Evolutionary conservation across 1,140 invertebrate genomes (phyloP), one percentile per base, ranked within the genome.

Genomic region (Mya arenaria): DNA sequence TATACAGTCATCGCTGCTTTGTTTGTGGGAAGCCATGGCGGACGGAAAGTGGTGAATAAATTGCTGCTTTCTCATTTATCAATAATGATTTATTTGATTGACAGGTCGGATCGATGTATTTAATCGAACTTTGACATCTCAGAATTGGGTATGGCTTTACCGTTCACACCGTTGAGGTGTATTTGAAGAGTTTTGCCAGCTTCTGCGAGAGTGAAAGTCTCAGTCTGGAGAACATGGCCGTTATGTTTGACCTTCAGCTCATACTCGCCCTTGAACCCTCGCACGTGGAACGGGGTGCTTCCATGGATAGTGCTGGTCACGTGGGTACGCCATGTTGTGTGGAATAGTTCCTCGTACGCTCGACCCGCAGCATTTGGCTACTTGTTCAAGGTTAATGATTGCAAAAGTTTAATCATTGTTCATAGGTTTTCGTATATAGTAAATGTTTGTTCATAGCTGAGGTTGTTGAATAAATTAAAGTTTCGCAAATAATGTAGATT

Each of bases 341-440:
- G 56, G 34, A 79, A 62, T 23, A 84, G 32, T 63, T 78, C 36
- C 36, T 78, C 37, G 58, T 77, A 84, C 8, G 66, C 58, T 17
- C 37, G 37, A 0, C 82, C 82, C 0, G 74, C 82, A 10, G 82
- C 82, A 60, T 79, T 78, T 13, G 74, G 73, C 82, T 84, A 13
- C 19, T 48, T 48, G 41, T 10, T 13, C 19, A 48, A 13, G 10
- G 19, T 13, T 48, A 48, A 48, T 48, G 10, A 48, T 13, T 48
- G 19, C 10, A 13, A 19, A 13, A 13, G 41, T 48, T 19, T 13
- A 48, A 13, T 48, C 41, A 19, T 30, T 10, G 36, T 41, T 69
- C 19, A 39, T n/a, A 13, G 34, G 66, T 69, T 44, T 23, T 69
- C 39, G n/a, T 69, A 13, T 25, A 19, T 25, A 30, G 23, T 8